Base-by-base conservation (phyloP, 2,888 invertebrate species). In the Phaedon cochleariae region DNA sequence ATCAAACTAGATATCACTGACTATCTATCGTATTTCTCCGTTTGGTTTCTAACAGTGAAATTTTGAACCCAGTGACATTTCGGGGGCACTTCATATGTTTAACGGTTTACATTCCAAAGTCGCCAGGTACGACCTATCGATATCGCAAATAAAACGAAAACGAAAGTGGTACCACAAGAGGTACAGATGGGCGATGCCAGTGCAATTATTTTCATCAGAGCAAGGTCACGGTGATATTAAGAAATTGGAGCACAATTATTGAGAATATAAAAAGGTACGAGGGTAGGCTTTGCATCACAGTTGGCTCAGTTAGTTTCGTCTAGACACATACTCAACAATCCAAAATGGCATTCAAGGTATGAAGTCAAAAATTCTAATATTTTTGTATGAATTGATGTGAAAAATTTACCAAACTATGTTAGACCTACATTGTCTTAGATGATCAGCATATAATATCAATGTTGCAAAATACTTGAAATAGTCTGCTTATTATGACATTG, bases 271-370 rank as follows among this genome's bases (percentile, higher is more conserved):
- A 59, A 64, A 64, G 53, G 53, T n/a, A 41, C 41, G 41, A 41
- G 41, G 41, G 41, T 41, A 41, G 41, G 4, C 15, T 41, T 15
- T n/a, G 15, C 15, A 41, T n/a, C 41, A 41, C 41, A 41, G 41
- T 41, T 15, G 12, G n/a, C 15, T 12, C 1, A 41, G 41, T 12
- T 41, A 4, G 41, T 15, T 41, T n/a, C 55, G 18, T 9, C 17
- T 46, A 26, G 7, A n/a, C 26, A 15, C 45, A 48, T 18, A 34
- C 22, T n/a, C 5, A 20, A 6, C 31, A 49, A 22, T 52, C 54
- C n/a, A 34, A 59, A 37, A 64, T 59, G 59, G 63, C 59, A 17
- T 59, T 64, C 37, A 64, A 55, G 57, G 65, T 58, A 57, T 26
- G 22, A 1, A 52, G 1, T 52, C 34, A 34, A 10, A 2, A 26